A percentile compares a stretch with the other conserved stretches of the same genome.
Conservation (phyloP, 1,140 invertebrate species). For the Microplitis demolitor region DNA sequence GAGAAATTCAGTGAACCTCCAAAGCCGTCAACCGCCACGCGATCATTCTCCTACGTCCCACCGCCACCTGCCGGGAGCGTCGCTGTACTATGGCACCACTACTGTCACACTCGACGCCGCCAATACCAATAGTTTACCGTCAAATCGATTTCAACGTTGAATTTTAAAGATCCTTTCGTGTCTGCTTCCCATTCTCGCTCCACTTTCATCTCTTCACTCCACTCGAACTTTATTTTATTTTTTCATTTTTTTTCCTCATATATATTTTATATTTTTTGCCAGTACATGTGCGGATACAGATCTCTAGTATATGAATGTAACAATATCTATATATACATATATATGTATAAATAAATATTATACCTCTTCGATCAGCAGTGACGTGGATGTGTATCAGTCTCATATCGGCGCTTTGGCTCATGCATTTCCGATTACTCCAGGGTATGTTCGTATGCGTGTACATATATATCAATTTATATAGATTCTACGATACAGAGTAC, state of each 20-base stretch:
- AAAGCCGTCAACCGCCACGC: conserved; percentile 17
- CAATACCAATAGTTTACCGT: conserved; percentile 21
- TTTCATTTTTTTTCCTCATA: background rate
- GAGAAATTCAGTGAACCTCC: conserved; percentile 37
- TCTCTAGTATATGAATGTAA: too few relatives aligned
- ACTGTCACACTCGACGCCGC: background rate
- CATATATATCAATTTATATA: too few relatives aligned
- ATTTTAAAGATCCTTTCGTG: conserved; percentile 15
- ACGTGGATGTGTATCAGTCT: background rate
- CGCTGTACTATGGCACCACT: background rate
- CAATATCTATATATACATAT: too few relatives aligned
- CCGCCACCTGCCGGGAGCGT: too few relatives aligned
- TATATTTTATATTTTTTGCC: conserved; percentile 3
- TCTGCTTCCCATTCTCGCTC: background rate
- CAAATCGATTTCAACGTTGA: conserved; percentile 28
- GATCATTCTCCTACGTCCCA: too few relatives aligned
- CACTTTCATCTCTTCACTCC: background rate
- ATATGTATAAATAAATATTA: background rate
- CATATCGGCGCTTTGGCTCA: background rate
- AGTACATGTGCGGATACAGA: background rate
- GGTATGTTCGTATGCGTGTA: background rate
- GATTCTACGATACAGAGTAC: background rate
- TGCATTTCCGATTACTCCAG: conserved; percentile 8
- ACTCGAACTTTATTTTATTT: background rate
- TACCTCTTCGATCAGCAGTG: conserved; percentile 5